phyloP scores from a whole-genome alignment of 2,888 invertebrate genomes.

The Hemaris fuciformis region DNA sequence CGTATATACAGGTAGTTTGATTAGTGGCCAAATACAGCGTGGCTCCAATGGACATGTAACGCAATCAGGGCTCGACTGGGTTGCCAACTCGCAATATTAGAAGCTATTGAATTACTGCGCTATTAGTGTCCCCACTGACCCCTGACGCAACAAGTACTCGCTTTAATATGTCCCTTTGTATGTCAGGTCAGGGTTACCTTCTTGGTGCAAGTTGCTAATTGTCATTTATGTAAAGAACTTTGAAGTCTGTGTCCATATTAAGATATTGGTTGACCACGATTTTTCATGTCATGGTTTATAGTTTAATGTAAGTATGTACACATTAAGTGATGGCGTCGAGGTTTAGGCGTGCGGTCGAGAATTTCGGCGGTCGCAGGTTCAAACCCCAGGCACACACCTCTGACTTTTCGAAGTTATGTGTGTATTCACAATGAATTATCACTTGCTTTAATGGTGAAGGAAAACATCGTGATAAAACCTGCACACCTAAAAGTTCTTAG shows the following conservation, averaged over 20 bases:
- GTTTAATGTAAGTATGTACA: too few relatives aligned
- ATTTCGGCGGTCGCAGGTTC: too few relatives aligned
- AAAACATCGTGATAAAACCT: too few relatives aligned
- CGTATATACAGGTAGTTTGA: neutral
- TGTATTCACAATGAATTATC: too few relatives aligned
- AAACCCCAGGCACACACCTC: too few relatives aligned
- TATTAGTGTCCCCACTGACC: neutral
- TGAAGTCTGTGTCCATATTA: too few relatives aligned
- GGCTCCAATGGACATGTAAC: neutral
- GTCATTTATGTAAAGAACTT: neutral
- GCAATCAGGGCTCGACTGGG: neutral
- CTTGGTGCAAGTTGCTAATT: neutral
- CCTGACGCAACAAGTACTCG: neutral
- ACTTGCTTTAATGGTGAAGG: too few relatives aligned
- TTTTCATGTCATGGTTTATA: neutral
- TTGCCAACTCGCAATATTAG: slow-evolving; percentile 2
- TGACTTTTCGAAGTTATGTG: too few relatives aligned
- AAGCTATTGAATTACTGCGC: slow-evolving; percentile 4
- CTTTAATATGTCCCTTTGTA: neutral
- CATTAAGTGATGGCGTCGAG: too few relatives aligned
- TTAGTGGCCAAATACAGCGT: neutral
- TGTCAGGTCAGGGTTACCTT: neutral
- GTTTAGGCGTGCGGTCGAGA: too few relatives aligned
- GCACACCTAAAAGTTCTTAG: too few relatives aligned
- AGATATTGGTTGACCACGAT: too few relatives aligned